Evolutionary conservation across 2,113 vertebrate genomes (phyloP).

Genomic region (Campylomormyrus numenius): DNA sequence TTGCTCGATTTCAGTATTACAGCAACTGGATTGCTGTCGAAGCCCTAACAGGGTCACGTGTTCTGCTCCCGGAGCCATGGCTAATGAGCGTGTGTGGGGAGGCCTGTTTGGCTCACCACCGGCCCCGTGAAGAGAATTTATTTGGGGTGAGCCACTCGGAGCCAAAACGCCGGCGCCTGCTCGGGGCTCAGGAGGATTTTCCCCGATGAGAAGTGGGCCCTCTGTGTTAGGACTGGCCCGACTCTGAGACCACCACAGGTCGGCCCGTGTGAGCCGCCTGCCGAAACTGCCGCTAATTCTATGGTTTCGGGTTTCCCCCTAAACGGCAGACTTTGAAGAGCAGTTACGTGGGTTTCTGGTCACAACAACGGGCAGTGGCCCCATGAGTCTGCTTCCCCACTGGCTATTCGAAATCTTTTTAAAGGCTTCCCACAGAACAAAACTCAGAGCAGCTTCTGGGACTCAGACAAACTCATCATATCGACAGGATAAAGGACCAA

Average conservation of each 20-base stretch:
- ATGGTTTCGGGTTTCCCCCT: not conserved
- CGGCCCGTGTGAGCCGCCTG: not conserved
- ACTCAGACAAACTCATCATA: not conserved
- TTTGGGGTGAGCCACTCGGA: not conserved
- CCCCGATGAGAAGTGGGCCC: not conserved
- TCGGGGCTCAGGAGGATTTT: not conserved
- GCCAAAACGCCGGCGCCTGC: not conserved
- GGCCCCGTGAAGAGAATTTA: constrained; percentile 8
- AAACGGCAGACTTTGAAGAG: not conserved
- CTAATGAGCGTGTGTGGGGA: not conserved
- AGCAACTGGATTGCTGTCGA: not conserved
- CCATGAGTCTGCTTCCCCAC: not conserved
- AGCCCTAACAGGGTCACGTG: not conserved
- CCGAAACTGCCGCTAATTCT: constrained; percentile 8
- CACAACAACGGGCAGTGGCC: not conserved
- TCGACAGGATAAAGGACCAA: not conserved
- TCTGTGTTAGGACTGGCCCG: not conserved
- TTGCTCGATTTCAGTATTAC: not conserved
- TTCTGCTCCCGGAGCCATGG: not conserved
- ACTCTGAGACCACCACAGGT: not conserved
- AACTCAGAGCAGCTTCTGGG: not conserved
- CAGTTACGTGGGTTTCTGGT: not conserved
- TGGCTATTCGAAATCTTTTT: not conserved
- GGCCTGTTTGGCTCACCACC: not conserved
- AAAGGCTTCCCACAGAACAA: not conserved